A percentile compares a stretch with the other conserved stretches of the same genome.
These are phyloP conservation scores for Smutsia temminckii DNA, from an alignment of 2,797 vertebrate genomes.

Conservation along the genomic window DNA sequence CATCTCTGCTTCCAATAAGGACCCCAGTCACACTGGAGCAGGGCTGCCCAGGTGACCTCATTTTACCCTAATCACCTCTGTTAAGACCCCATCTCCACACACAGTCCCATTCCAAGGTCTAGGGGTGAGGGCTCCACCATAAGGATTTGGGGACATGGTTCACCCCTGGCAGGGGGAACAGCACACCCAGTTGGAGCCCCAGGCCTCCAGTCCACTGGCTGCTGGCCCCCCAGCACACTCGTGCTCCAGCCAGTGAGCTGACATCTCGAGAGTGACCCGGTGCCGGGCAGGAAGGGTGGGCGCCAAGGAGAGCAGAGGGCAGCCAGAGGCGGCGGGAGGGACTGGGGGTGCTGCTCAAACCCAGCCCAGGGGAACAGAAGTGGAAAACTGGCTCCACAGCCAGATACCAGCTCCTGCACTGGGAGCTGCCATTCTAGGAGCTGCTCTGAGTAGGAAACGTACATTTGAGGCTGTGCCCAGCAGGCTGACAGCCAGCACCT, in stretches of 20 bases:
- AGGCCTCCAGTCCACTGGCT: not conserved
- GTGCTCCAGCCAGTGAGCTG: rapidly evolving
- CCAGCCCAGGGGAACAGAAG: not conserved
- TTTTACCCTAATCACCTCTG: too few relatives aligned
- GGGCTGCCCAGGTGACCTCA: too few relatives aligned
- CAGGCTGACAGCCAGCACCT: rapidly evolving
- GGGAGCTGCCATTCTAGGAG: not conserved
- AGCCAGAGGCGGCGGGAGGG: not conserved
- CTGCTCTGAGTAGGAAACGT: not conserved
- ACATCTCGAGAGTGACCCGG: not conserved
- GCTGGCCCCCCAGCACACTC: not conserved
- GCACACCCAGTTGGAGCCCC: too few relatives aligned
- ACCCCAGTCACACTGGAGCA: too few relatives aligned
- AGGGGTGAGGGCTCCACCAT: not conserved
- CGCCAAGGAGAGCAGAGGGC: not conserved
- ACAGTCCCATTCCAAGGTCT: not conserved
- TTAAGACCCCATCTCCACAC: too few relatives aligned
- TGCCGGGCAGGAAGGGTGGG: rapidly evolving
- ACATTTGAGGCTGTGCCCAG: not conserved
- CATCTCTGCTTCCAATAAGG: too few relatives aligned
- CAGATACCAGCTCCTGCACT: not conserved
- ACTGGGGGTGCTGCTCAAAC: too few relatives aligned
- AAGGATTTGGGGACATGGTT: not conserved
- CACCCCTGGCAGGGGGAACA: not conserved
- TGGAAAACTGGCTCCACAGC: too few relatives aligned